Base-by-base conservation (phyloP, 1,140 invertebrate species). In the Hesperophylax magnus region DNA sequence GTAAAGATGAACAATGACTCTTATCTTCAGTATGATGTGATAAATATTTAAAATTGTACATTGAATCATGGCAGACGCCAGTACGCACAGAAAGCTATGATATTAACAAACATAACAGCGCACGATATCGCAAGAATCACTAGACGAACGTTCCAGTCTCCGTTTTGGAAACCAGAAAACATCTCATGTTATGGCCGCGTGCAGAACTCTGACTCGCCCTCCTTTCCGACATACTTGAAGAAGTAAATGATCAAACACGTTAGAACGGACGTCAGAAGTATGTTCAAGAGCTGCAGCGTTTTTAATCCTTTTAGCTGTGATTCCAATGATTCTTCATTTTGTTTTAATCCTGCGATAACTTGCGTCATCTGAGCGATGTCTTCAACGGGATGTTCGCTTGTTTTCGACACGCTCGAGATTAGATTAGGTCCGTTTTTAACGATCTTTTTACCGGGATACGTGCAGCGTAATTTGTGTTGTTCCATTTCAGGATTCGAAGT, bases 401-500 rank as follows among this genome's bases (percentile, higher is more conserved):
- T 0, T 14, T 69, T 15, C 3, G 56, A 1, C 18, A 5, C 52
- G 14, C 14, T 54, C 8, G 67, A 3, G 15, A 39, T 18, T 5
- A 24, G 20, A 3, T 14, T 65, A 17, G 53, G 86, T 0, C 82
- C 82, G 14, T 88, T 87, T 1, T 82, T 31, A 5, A 87, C 20
- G 31, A 87, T 88, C 72, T 88, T 88, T 63, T 86, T 88, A 0
- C 86, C 78, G 0, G 88, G 88, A 77, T 89, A 89, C 6, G 87
- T 85, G 39, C 89, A 91, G 80, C 89, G 89, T 0, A 90, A 82
- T 9, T 89, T 84, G 77, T 90, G 89, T 65, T 90, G 88, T 75
- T 91, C 89, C 0, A 87, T 85, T 84, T 88, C 88, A 72, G 86
- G 88, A 0, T 86, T 86, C 0, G 87, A 86, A 0, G 87, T 88